A percentile compares a stretch with the other conserved stretches of the same genome.
Conservation (phyloP, 2,113 vertebrate species). For the Anarhynchus alexandrinus region DNA sequence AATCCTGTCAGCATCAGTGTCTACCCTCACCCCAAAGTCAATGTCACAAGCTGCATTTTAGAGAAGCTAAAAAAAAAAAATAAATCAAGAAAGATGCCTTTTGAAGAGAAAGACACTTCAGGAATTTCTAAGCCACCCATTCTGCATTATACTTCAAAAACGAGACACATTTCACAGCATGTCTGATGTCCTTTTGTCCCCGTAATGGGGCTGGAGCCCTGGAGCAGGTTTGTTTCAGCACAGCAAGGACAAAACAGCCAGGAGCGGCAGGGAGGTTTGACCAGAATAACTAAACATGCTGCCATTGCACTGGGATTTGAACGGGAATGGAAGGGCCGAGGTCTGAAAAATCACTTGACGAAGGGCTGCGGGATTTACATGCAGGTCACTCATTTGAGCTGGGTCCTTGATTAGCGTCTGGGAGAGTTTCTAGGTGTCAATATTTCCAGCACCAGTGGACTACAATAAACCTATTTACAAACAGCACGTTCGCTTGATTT, state of each 20-base stretch:
- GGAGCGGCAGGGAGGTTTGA: slow-evolving; percentile 13
- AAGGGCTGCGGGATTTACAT: neutral
- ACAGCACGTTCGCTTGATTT: neutral
- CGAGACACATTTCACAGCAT: neutral
- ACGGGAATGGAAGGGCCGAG: neutral
- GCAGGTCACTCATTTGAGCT: neutral
- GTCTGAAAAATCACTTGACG: neutral
- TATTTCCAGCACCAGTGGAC: neutral
- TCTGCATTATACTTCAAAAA: neutral
- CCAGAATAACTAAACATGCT: slow-evolving; percentile 17
- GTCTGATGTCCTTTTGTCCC: slow-evolving; percentile 39
- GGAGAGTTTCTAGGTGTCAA: neutral
- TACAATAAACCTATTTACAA: neutral
- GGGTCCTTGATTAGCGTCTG: neutral
- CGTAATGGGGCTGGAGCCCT: neutral
- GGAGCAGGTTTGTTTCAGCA: slow-evolving; percentile 35
- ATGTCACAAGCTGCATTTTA: neutral
- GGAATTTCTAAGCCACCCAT: neutral
- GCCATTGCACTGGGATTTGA: neutral
- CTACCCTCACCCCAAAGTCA: neutral
- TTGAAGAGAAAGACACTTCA: neutral
- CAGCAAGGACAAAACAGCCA: slow-evolving; percentile 30
- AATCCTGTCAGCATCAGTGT: neutral
- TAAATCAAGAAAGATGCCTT: neutral
- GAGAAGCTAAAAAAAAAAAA: neutral